Evolutionary conservation across 2,888 invertebrate genomes (phyloP), one percentile per base, ranked within the genome.

Genomic region (Arrhopalites spinosus): DNA sequence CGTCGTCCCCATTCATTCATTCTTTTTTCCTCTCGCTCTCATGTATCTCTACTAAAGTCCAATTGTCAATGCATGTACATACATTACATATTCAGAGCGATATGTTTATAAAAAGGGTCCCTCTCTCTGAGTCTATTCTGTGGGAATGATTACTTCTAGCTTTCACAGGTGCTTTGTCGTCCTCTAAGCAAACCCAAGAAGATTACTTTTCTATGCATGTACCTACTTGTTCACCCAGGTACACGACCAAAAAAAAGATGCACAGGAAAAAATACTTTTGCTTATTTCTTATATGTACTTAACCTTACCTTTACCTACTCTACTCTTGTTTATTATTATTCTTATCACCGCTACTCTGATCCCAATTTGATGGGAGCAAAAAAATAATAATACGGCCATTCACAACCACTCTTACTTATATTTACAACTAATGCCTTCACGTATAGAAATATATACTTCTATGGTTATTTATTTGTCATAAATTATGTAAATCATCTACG

Each of bases 61-160:
- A 27, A 7, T 63, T 64, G 50, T 66, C 64, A 20, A 29, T 2
- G 23, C 29, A 29, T 20, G 13, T 45, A 43, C 11, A 36, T 11
- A 36, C 71, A 75, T 75, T 75, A 36, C 36, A 36, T 71, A 75
- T 75, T 73, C 59, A 66, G 43, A 36, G 63, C 27, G 66, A 66
- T 30, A 66, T 66, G 66, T 43, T 66, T 43, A 66, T 45, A 63
- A 63, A 63, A 63, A 29, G 63, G 45, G 43, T 43, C 43, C 66
- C 20, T 45, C 17, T 64, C 64, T 36, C 36, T 25, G 7, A 8
- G 53, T 53, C 50, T 67, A 43, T 43, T 76, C 59, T 70, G 77
- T 77, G 74, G 74, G 71, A 77, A 77, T 77, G 64, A 77, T 67
- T 74, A 67, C 74, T 74, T 68, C 59, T 59, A 45, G 29, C 68